A percentile compares a stretch with the other conserved stretches of the same genome.
phyloP scores from a whole-genome alignment of 2,797 vertebrate species.

The Artibeus lituratus region DNA sequence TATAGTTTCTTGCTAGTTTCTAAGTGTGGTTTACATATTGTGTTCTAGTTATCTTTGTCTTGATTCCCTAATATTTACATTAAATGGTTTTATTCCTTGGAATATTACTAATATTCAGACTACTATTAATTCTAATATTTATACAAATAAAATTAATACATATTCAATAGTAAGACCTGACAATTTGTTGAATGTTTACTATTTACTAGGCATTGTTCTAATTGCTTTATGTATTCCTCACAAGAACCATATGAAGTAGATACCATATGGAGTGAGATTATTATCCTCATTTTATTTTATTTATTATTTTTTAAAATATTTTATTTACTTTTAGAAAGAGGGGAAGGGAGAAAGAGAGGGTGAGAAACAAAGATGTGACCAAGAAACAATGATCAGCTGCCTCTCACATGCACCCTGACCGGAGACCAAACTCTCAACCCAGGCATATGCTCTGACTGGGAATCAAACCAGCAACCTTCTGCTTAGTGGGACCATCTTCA shows the following conservation, averaged over 20 bases:
- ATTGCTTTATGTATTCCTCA: neutral
- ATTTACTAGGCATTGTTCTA: neutral
- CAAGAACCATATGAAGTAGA: neutral
- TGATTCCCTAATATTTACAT: neutral
- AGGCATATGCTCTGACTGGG: neutral
- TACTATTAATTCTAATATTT: neutral
- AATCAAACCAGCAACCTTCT: neutral
- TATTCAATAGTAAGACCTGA: neutral
- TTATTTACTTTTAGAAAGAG: too few species aligned
- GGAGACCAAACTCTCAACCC: neutral
- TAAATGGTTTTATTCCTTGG: neutral
- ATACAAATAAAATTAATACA: neutral
- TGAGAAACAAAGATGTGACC: neutral
- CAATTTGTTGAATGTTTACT: neutral
- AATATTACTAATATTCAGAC: neutral
- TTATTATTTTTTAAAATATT: too few species aligned
- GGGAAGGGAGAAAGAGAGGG: too few species aligned
- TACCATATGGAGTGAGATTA: neutral
- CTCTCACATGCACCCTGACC: neutral
- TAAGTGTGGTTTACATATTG: neutral
- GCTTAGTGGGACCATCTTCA: neutral
- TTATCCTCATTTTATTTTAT: constrained; percentile 10
- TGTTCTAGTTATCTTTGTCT: neutral
- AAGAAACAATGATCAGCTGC: neutral
- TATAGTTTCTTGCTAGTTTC: neutral